Conservation (phyloP, 1,140 invertebrate genomes). For the Nylanderia fulva region DNA sequence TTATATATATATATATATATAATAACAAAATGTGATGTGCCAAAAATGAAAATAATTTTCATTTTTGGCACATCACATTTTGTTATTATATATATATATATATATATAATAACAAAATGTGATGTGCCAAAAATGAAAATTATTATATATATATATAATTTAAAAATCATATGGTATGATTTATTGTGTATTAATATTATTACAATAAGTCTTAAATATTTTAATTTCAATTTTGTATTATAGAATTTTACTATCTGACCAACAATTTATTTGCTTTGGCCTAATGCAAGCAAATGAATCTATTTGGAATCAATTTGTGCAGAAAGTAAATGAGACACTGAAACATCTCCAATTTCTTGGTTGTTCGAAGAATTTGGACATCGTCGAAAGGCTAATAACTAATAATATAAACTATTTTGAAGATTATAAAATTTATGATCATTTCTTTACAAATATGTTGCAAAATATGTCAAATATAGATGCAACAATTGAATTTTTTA, state of each 20-base stretch:
- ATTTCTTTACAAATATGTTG: neutral
- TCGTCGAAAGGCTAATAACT: constrained; percentile 64
- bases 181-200: neutral
- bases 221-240: neutral
- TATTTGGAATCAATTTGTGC: constrained; percentile 16
- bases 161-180: too few species aligned
- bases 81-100: too few species aligned
- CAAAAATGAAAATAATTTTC: too few species aligned
- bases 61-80: too few species aligned
- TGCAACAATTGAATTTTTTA: constrained; percentile 1
- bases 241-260: neutral
- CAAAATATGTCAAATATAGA: neutral
- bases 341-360: constrained; percentile 16
- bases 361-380: constrained; percentile 64
- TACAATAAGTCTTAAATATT: neutral
- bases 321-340: neutral
- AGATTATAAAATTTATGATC: neutral
- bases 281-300: constrained; percentile 10
- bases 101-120: too few species aligned
- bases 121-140: too few species aligned
- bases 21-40: too few species aligned
- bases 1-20: neutral
- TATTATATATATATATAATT: too few species aligned
- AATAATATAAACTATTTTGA: constrained; percentile 49
- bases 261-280: neutral